These are phyloP conservation scores for Tetrax tetrax DNA, from an alignment of 2,113 vertebrate species.

Conservation along the genomic window DNA sequence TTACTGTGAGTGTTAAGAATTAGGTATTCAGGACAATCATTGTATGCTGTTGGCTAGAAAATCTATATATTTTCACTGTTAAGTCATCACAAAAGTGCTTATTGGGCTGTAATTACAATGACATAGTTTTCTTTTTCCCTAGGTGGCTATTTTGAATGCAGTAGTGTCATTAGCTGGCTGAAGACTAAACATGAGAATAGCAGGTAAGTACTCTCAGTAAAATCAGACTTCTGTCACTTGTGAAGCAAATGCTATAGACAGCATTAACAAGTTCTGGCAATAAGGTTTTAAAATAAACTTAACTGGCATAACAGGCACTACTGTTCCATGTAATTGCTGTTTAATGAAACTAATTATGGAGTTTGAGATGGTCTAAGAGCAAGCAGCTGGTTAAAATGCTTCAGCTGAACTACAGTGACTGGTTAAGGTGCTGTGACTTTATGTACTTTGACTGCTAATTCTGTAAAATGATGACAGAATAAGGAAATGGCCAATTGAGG, in stretches of 20 bases:
- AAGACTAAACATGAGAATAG: conserved; percentile 78
- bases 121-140: conserved; percentile 25
- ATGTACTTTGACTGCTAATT: not conserved
- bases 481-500: not conserved
- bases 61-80: not conserved
- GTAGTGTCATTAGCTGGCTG: conserved; percentile 36
- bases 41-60: not conserved
- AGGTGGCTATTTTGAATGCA: conserved; percentile 74
- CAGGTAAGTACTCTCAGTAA: conserved; percentile 55
- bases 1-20: not conserved
- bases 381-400: not conserved
- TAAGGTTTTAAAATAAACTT: not conserved
- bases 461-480: not conserved
- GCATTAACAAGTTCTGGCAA: not conserved
- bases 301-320: not conserved
- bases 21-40: not conserved
- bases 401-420: not conserved
- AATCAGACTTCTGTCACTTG: not conserved
- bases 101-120: not conserved
- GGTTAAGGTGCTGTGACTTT: not conserved
- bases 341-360: not conserved
- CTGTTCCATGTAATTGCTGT: not conserved
- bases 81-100: not conserved
- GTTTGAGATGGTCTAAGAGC: not conserved
- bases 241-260: not conserved